These are phyloP conservation scores for Cheilosia vernalis DNA, from an alignment of 2,888 invertebrate genomes.

Conservation along the genomic window DNA sequence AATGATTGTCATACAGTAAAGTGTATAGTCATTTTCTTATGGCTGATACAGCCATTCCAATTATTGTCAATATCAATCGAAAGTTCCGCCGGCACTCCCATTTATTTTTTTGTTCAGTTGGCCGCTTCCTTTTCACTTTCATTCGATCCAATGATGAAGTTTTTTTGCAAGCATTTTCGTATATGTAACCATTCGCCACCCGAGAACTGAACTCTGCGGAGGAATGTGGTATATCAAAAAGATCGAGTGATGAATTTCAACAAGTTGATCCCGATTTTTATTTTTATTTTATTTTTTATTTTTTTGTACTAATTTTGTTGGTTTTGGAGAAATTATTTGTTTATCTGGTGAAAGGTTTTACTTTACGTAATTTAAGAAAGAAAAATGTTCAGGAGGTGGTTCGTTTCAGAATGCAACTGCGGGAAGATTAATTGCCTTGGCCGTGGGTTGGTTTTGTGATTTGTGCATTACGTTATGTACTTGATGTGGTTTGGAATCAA, in stretches of 20 bases:
- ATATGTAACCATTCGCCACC: slow-evolving; percentile 2
- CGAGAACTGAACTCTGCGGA: not conserved
- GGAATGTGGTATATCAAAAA: slow-evolving; percentile 8
- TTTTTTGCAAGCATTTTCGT: slow-evolving; percentile 17
- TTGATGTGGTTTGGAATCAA: no score
- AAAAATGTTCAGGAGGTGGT: slow-evolving; percentile 4
- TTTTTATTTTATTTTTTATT: not conserved
- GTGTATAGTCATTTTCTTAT: slow-evolving; percentile 4
- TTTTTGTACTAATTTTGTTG: not conserved
- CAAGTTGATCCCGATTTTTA: slow-evolving; percentile 35
- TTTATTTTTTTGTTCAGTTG: not conserved
- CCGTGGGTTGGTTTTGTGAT: not conserved
- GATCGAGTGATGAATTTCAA: slow-evolving; percentile 43
- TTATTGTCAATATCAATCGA: slow-evolving; percentile 40
- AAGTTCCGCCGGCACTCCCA: slow-evolving; percentile 36
- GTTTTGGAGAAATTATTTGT: slow-evolving; percentile 39
- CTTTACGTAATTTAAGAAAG: slow-evolving; percentile 12
- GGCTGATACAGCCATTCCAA: slow-evolving; percentile 17
- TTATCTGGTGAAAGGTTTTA: slow-evolving; percentile 33
- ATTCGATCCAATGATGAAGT: not conserved
- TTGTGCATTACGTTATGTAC: not conserved
- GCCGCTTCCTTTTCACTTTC: slow-evolving; percentile 42
- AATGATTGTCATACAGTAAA: slow-evolving; percentile 9
- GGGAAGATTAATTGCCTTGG: not conserved
- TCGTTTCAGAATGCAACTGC: not conserved